These are phyloP conservation scores for Leptestheria dahalacensis DNA, from an alignment of 1,140 invertebrate species.

Conservation along the genomic window DNA sequence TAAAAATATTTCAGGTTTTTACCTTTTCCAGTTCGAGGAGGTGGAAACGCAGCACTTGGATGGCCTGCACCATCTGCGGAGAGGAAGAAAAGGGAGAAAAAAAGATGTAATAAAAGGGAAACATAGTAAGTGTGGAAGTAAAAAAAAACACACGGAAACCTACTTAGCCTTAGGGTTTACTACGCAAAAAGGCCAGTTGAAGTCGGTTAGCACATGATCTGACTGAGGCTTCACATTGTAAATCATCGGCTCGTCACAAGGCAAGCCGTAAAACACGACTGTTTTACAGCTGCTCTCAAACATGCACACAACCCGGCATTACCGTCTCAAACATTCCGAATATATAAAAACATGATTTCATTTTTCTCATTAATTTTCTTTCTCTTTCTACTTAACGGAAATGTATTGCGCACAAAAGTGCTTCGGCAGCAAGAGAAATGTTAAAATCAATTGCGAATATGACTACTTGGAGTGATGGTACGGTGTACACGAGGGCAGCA, in stretches of 20 bases:
- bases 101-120: not conserved
- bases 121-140: not conserved
- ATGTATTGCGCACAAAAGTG: too few species aligned
- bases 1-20: conserved; percentile 32
- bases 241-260: not conserved
- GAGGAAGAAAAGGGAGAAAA: conserved; percentile 32
- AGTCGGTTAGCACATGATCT: not conserved
- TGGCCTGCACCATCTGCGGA: conserved; percentile 99
- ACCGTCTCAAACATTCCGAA: too few species aligned
- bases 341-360: too few species aligned
- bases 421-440: too few species aligned
- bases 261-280: not conserved
- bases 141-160: not conserved
- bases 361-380: not conserved
- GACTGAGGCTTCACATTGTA: not conserved
- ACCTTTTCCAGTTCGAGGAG: conserved; percentile 99
- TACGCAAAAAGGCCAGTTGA: not conserved
- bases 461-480: conserved; percentile 29
- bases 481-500: conserved; percentile 10
- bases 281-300: not conserved
- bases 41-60: conserved; percentile 99
- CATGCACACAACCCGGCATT: not conserved
- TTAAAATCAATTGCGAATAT: too few species aligned
- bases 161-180: not conserved
- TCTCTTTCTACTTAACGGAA: not conserved